These are phyloP conservation scores for Centrocercus urophasianus DNA, from an alignment of 2,113 vertebrate species.

Conservation along the genomic window DNA sequence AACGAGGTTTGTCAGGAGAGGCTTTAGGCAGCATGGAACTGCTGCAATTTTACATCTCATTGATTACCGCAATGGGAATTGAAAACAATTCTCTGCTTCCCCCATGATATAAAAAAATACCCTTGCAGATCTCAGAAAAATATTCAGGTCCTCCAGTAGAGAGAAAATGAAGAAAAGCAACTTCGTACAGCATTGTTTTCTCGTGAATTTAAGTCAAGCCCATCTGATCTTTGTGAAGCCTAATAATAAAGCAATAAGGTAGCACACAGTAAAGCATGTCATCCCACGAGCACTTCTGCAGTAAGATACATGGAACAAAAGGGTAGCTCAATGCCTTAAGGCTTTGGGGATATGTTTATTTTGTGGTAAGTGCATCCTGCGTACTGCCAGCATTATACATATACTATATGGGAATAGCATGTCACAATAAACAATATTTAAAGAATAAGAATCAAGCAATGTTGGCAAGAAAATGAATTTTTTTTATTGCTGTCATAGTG, in stretches of 20 bases:
- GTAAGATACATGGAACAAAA: constrained; percentile 40
- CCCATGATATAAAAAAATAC: constrained; percentile 25
- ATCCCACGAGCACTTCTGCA: background rate
- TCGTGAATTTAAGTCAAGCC: background rate
- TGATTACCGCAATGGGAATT: constrained; percentile 65
- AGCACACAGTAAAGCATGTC: background rate
- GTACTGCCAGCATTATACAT: background rate
- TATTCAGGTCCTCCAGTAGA: background rate
- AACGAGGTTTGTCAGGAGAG: constrained; percentile 67
- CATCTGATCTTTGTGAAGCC: constrained; percentile 32
- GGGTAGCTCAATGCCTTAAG: constrained; percentile 1
- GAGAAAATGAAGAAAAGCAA: background rate
- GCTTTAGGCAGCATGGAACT: constrained; percentile 66
- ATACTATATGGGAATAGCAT: background rate
- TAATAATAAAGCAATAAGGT: constrained; percentile 65
- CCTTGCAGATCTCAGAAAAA: constrained; percentile 4
- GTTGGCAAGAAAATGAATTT: background rate
- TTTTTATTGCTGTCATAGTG: background rate
- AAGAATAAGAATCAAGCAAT: background rate
- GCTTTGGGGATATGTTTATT: background rate
- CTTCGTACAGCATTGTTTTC: background rate
- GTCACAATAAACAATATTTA: background rate
- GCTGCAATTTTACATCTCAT: constrained; percentile 77
- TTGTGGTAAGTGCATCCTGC: background rate
- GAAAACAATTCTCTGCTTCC: constrained; percentile 39